phyloP scores from a whole-genome alignment of 1,140 invertebrate genomes.

The Lithobius niger region DNA sequence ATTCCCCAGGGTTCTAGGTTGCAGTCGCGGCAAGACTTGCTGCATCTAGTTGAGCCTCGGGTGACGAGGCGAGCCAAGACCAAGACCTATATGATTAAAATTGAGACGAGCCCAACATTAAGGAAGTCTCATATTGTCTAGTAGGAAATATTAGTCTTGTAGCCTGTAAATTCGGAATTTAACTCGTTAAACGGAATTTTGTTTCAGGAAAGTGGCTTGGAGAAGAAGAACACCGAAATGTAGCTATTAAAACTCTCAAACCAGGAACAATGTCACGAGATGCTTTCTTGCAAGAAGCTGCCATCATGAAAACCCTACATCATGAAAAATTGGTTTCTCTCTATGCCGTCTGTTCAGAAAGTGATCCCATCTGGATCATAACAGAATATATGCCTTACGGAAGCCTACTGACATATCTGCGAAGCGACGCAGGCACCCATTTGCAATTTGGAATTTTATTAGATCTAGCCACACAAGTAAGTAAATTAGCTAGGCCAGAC shows the following conservation, averaged over 20 bases:
- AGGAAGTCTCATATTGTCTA: too few species aligned
- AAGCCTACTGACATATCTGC: slow-evolving; percentile 72
- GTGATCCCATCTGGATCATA: slow-evolving; percentile 92
- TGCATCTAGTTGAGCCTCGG: too few species aligned
- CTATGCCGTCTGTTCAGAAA: slow-evolving; percentile 85
- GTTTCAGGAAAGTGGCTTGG: too few species aligned
- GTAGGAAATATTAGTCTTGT: too few species aligned
- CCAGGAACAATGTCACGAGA: slow-evolving; percentile 95
- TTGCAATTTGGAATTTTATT: slow-evolving; percentile 80
- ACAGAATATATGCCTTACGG: slow-evolving; percentile 94
- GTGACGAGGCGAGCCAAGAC: too few species aligned
- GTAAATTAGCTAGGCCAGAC: too few species aligned
- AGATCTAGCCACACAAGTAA: slow-evolving; percentile 90
- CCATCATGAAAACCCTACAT: slow-evolving; percentile 96
- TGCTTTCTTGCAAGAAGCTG: slow-evolving; percentile 89
- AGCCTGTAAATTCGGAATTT: too few species aligned
- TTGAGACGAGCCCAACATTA: too few species aligned
- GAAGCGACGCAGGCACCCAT: slow-evolving; percentile 69
- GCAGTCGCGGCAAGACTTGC: too few species aligned
- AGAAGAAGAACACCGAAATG: slow-evolving; percentile 82
- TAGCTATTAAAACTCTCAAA: slow-evolving; percentile 91
- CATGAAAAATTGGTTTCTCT: slow-evolving; percentile 88
- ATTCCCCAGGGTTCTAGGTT: too few species aligned
- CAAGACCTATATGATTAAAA: too few species aligned
- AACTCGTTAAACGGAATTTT: too few species aligned